Percentiles rank a stretch among this genome's conserved stretches.
phyloP scores from a whole-genome alignment of 2,888 invertebrate genomes.

The Zhengitettix transpicula region DNA sequence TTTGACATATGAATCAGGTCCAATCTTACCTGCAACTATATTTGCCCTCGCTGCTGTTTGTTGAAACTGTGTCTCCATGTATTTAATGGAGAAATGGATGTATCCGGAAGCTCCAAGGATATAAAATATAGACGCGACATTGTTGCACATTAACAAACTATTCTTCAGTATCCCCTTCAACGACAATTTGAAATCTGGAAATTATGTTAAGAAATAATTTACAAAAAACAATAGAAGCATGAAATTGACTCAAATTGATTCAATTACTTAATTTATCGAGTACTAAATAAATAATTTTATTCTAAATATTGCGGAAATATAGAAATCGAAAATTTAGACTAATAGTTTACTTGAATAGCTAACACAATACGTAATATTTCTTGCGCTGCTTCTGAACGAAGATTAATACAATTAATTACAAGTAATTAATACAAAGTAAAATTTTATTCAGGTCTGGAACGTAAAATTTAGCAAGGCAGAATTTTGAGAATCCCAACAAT shows the following conservation, averaged over 20 bases:
- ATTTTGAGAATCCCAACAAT: too few relatives aligned
- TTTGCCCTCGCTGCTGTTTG: conserved; percentile 48
- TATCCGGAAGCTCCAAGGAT: conserved; percentile 43
- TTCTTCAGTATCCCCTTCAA: conserved; percentile 42
- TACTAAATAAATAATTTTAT: background rate
- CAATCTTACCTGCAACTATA: conserved; percentile 43
- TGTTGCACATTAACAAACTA: conserved; percentile 47
- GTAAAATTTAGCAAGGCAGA: too few relatives aligned
- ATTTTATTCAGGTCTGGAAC: too few relatives aligned
- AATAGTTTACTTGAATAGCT: too few relatives aligned
- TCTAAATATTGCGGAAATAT: too few relatives aligned
- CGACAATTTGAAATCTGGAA: conserved; percentile 36
- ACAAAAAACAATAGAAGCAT: too few relatives aligned
- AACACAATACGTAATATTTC: too few relatives aligned
- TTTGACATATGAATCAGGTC: too few relatives aligned
- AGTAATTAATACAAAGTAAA: too few relatives aligned
- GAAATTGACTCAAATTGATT: background rate
- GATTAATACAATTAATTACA: too few relatives aligned
- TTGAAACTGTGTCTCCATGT: conserved; percentile 56
- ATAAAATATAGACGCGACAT: conserved; percentile 45
- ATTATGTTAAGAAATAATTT: background rate
- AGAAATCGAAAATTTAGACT: too few relatives aligned
- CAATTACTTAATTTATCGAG: background rate
- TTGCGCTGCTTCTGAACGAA: too few relatives aligned
- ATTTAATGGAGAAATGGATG: conserved; percentile 55